These are phyloP conservation scores for Eurosta solidaginis DNA, from an alignment of 1,140 invertebrate genomes.

Conservation along the genomic window DNA sequence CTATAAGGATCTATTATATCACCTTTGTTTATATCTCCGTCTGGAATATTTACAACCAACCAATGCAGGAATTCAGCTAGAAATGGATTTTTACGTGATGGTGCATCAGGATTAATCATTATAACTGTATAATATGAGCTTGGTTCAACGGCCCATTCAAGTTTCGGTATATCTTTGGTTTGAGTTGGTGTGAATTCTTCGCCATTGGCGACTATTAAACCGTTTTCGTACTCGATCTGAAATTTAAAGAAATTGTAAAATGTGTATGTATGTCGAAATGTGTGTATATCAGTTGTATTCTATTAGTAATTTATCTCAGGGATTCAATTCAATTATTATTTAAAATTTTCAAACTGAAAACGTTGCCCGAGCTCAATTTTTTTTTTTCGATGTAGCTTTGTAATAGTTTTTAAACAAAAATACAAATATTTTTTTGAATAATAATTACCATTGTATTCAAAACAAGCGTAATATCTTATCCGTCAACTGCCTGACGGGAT, in stretches of 20 bases:
- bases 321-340: too few species aligned
- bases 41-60: slow-evolving; percentile 87
- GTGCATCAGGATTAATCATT: slow-evolving; percentile 75
- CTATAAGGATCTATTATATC: slow-evolving; percentile 77
- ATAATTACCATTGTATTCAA: too few species aligned
- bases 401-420: too few species aligned
- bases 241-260: not conserved
- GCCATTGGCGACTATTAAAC: slow-evolving; percentile 63
- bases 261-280: too few species aligned
- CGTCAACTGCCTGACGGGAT: too few species aligned
- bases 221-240: slow-evolving; percentile 62
- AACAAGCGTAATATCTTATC: too few species aligned
- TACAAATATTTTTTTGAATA: too few species aligned
- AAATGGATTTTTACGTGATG: slow-evolving; percentile 62
- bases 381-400: too few species aligned
- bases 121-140: slow-evolving; percentile 73
- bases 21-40: slow-evolving; percentile 71
- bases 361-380: too few species aligned
- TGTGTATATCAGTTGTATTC: too few species aligned
- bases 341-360: too few species aligned
- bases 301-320: too few species aligned
- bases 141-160: slow-evolving; percentile 66
- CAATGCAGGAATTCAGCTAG: slow-evolving; percentile 89
- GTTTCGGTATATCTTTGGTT: slow-evolving; percentile 67
- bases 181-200: slow-evolving; percentile 62